A percentile compares a stretch with the other conserved stretches of the same genome.
Conservation (phyloP, 1,140 invertebrate species). For the Saccostrea glomerata region DNA sequence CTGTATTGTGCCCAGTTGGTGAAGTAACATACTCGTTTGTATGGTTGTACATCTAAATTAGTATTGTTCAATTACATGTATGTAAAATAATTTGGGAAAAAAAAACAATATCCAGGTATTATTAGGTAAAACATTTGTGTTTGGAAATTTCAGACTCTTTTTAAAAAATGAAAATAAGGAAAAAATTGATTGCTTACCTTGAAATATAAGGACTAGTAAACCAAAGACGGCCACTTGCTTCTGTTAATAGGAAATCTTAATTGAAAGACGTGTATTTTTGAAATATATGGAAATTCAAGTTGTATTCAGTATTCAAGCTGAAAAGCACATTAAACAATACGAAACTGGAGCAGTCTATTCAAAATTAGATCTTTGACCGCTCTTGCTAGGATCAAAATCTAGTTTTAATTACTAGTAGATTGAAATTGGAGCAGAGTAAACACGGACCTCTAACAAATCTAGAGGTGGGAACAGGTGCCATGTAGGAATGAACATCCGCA, state of each 20-base stretch:
- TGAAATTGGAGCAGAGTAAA: no score
- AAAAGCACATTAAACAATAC: no score
- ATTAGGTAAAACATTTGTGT: not conserved
- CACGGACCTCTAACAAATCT: no score
- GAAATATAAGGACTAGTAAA: not conserved
- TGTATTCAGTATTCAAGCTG: not conserved
- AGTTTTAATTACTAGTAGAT: not conserved
- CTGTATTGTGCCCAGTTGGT: constrained; percentile 96
- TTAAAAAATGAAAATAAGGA: not conserved
- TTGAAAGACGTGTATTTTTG: not conserved
- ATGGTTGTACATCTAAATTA: not conserved
- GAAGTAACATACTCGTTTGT: constrained; percentile 88
- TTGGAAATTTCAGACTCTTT: not conserved
- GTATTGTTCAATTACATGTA: not conserved
- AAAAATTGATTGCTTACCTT: not conserved
- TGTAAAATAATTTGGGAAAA: no score
- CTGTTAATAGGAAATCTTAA: not conserved
- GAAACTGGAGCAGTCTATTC: no score
- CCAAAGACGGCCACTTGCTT: not conserved
- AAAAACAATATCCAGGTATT: not conserved
- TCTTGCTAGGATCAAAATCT: no score
- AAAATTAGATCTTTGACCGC: no score
- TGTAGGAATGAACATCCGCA: no score
- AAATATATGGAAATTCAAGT: not conserved
- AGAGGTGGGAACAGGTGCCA: no score